Evolutionary conservation across 2,113 vertebrate genomes (phyloP).

Genomic region (Nannobrachium achirus): DNA sequence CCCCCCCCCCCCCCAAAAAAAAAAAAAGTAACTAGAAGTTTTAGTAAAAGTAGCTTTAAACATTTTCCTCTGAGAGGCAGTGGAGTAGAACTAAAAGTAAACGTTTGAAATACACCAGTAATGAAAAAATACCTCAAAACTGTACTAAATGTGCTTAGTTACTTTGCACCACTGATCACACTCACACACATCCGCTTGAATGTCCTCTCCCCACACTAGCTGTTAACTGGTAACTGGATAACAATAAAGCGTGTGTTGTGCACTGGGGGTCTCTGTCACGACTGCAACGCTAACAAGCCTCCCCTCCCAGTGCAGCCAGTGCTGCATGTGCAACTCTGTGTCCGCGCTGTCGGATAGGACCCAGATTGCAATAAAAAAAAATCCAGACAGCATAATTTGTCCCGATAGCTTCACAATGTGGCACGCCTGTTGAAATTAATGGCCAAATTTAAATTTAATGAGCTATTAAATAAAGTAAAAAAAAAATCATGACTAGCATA

Average conservation of each 20-base stretch:
- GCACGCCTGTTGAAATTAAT: constrained; percentile 11
- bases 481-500: constrained; percentile 36
- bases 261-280: constrained; percentile 24
- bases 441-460: constrained; percentile 11
- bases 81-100: too few relatives aligned
- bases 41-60: too few relatives aligned
- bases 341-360: background rate
- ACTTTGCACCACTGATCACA: too few relatives aligned
- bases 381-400: constrained; percentile 5
- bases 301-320: background rate
- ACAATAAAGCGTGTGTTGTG: constrained; percentile 24
- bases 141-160: too few relatives aligned
- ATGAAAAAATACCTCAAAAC: too few relatives aligned
- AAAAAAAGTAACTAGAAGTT: too few relatives aligned
- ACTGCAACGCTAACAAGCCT: constrained; percentile 30
- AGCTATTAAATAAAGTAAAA: constrained; percentile 9
- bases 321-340: background rate
- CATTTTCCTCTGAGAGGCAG: too few relatives aligned
- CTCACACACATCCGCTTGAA: constrained; percentile 50
- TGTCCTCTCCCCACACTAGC: constrained; percentile 43
- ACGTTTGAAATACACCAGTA: too few relatives aligned
- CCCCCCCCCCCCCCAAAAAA: too few relatives aligned
- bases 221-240: too few relatives aligned
- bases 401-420: background rate
- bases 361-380: constrained; percentile 1